Percentiles rank a stretch among this genome's conserved stretches.
These are phyloP conservation scores for Parauchenoglanis punctatus DNA, from an alignment of 2,797 vertebrate genomes.

Conservation along the genomic window DNA sequence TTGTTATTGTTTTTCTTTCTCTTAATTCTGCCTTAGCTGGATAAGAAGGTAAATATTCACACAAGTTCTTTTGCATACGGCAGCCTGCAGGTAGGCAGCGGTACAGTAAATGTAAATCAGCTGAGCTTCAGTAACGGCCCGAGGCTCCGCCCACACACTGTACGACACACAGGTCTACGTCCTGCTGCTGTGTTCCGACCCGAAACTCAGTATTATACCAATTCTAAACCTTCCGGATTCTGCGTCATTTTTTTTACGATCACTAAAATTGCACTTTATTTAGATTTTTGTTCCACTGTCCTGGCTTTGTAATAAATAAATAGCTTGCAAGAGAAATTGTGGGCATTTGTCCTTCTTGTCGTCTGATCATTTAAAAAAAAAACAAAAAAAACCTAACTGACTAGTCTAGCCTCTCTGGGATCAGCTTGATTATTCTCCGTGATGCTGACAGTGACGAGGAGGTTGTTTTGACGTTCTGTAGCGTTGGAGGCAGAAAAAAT, in stretches of 20 bases:
- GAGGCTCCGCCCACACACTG: not conserved
- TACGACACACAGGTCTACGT: not conserved
- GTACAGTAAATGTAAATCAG: constrained; percentile 7
- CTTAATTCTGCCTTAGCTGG: not conserved
- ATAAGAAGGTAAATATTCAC: not conserved
- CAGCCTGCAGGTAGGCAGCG: constrained; percentile 5
- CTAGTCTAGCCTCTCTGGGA: not conserved
- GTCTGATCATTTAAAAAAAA: not conserved
- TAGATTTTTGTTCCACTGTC: not conserved
- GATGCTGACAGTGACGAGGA: not conserved
- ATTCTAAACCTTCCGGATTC: not conserved
- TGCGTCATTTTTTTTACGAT: constrained; percentile 6
- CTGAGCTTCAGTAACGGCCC: no score
- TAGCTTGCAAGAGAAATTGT: constrained; percentile 5
- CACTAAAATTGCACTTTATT: constrained; percentile 64
- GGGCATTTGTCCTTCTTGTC: not conserved
- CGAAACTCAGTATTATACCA: not conserved
- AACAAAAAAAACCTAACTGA: not conserved
- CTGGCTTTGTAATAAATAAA: constrained; percentile 52
- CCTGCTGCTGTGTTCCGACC: not conserved
- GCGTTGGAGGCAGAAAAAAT: not conserved
- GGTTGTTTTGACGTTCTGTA: not conserved
- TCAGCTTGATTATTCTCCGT: not conserved
- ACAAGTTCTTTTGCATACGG: constrained; percentile 13
- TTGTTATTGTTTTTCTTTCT: not conserved